phyloP scores from a whole-genome alignment of 2,797 vertebrate species.

The Helicolenus hilgendorfi region DNA sequence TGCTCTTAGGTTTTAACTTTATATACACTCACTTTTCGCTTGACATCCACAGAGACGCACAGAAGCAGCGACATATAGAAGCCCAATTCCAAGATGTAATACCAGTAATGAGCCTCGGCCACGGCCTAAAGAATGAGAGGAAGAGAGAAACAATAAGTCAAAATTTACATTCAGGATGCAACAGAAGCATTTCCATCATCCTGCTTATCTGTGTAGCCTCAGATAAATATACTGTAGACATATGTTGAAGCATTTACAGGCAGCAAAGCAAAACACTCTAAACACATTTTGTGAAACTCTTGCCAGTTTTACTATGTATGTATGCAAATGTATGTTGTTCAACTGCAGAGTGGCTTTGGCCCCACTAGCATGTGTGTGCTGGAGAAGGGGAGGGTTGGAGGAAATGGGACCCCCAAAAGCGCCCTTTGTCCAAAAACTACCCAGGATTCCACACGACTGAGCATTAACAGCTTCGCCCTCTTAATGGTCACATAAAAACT shows the following conservation, averaged over 20 bases:
- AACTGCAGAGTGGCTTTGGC: not conserved
- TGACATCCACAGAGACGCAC: conserved; percentile 94
- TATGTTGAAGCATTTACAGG: not conserved
- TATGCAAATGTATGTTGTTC: not conserved
- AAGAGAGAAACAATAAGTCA: conserved; percentile 1
- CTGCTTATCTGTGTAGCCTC: not conserved
- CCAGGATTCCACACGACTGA: not conserved
- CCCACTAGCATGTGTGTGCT: not conserved
- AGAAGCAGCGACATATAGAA: conserved; percentile 96
- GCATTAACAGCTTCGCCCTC: conserved; percentile 10
- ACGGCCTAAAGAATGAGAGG: conserved; percentile 87
- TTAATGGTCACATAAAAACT: not conserved
- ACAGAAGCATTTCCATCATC: conserved; percentile 4
- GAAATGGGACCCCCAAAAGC: too few relatives aligned
- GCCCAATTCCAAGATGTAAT: conserved; percentile 94
- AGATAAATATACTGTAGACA: not conserved
- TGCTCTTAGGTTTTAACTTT: not conserved
- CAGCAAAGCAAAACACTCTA: not conserved
- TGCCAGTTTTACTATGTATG: not conserved
- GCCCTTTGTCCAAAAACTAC: too few relatives aligned
- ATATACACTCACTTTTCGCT: conserved; percentile 93
- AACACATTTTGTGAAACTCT: not conserved
- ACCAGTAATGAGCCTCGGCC: conserved; percentile 90
- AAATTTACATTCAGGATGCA: not conserved
- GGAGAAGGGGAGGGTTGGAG: not conserved